Conservation (phyloP, 2,888 invertebrate genomes). For the Drosophila anomalata region DNA sequence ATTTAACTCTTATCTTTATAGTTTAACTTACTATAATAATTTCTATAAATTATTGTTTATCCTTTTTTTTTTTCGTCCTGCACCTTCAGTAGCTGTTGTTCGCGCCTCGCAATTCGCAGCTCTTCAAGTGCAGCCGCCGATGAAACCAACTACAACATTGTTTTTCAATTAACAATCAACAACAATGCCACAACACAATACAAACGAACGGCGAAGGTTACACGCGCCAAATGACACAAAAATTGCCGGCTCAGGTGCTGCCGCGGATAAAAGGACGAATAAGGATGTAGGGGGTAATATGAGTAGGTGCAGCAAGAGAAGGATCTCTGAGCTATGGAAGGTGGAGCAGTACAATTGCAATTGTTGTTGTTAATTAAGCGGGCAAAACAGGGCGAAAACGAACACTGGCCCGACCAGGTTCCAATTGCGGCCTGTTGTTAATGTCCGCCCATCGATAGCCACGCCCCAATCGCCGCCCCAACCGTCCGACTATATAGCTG, state of each 20-base stretch:
- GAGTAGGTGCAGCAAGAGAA: neutral
- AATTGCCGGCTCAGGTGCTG: conserved; percentile 66
- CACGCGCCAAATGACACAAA: conserved; percentile 72
- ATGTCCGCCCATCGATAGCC: conserved; percentile 34
- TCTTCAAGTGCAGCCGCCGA: conserved; percentile 66
- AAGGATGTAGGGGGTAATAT: neutral
- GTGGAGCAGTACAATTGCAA: conserved; percentile 51
- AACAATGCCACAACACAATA: conserved; percentile 76
- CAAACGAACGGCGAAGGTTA: conserved; percentile 57
- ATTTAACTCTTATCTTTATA: too few relatives aligned
- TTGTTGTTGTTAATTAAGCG: conserved; percentile 73
- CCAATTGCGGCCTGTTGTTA: conserved; percentile 33
- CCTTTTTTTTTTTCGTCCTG: conserved; percentile 8
- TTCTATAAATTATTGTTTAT: neutral
- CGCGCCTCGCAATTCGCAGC: conserved; percentile 65
- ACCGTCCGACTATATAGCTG: conserved; percentile 33
- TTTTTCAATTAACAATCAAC: conserved; percentile 81
- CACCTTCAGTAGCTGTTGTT: conserved; percentile 40
- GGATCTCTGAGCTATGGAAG: neutral
- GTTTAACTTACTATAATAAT: neutral
- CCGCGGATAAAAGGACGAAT: conserved; percentile 17
- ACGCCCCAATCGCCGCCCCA: conserved; percentile 28
- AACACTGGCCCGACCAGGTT: conserved; percentile 25
- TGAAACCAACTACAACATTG: conserved; percentile 69
- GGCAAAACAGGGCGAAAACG: conserved; percentile 41